Evolutionary conservation across 2,888 invertebrate genomes (phyloP), one percentile per base, ranked within the genome.

Genomic region (Drosophila borealis): DNA sequence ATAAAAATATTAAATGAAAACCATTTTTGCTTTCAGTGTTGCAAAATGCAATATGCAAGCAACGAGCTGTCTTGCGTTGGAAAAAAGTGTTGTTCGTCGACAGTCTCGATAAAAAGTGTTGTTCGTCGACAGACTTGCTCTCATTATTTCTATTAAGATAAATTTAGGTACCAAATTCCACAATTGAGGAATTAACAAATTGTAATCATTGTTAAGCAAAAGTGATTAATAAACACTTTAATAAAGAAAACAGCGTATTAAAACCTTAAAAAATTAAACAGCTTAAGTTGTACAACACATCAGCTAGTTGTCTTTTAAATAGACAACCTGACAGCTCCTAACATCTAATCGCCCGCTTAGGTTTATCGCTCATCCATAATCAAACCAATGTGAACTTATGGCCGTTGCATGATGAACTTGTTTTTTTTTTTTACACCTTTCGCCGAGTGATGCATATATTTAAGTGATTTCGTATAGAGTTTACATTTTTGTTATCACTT

Each of bases 351-450:
- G 17, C 33, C 42, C 5, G 19, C 25, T 54, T 17, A 9, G 19
- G 14, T 21, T 48, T 37, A 37, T 37, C 14, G 36, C 41, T 13
- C n/a, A 48, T 29, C 13, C 17, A 4, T 41, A 61, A 41, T 53
- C 53, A 25, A 56, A 34, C 19, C 29, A 0, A 14, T 13, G 11
- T 34, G 54, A 44, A 44, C 54, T 54, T 34, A 44, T 6, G 42
- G 5, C 21, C 11, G 4, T 5, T 39, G 55, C 41, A 60, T 49
- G 42, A 13, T 48, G 50, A 67, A 57, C 44, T 56, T 37, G 53
- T 50, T 37, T 21, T 37, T 37, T 36, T 41, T n/a, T 51, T 57
- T 55, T 49, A 70, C 74, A 70, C 80, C 80, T 72, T 77, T 69
- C 62, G 67, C 61, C 29, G 37, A 57, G 25, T 59, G 44, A 55